Evolutionary conservation across 2,797 vertebrate species (phyloP).

Genomic region (Falco naumanni): DNA sequence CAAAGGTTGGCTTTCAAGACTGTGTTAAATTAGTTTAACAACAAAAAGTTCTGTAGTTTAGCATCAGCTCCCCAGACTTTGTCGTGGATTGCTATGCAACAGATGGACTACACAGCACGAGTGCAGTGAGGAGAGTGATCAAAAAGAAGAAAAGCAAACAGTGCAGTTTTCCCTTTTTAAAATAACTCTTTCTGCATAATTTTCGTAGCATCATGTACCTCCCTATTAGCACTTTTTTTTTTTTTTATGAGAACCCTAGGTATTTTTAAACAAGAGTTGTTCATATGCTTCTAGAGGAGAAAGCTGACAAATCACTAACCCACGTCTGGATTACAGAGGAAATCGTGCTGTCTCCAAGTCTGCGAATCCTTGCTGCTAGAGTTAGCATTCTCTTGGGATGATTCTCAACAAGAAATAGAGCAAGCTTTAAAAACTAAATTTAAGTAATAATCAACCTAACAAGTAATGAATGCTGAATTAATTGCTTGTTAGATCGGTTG

Average conservation of each 20-base stretch:
- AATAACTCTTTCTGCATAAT: background rate
- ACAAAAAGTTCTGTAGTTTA: background rate
- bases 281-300: background rate
- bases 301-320: conserved; percentile 19
- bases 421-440: conserved; percentile 12
- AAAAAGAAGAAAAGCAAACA: background rate
- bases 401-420: conserved; percentile 30
- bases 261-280: conserved; percentile 12
- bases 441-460: conserved; percentile 48
- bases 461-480: conserved; percentile 61
- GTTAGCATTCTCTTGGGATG: conserved; percentile 25
- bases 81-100: background rate
- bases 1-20: background rate
- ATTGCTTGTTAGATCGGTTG: conserved; percentile 30
- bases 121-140: background rate
- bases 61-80: background rate
- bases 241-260: background rate
- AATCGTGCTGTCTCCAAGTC: background rate
- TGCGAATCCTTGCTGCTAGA: conserved; percentile 20
- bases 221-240: background rate
- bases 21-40: conserved; percentile 14
- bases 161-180: background rate
- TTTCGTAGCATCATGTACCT: background rate
- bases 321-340: background rate
- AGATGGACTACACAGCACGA: background rate